Conservation (phyloP, 2,888 invertebrate species). For the Micropterix aruncella region DNA sequence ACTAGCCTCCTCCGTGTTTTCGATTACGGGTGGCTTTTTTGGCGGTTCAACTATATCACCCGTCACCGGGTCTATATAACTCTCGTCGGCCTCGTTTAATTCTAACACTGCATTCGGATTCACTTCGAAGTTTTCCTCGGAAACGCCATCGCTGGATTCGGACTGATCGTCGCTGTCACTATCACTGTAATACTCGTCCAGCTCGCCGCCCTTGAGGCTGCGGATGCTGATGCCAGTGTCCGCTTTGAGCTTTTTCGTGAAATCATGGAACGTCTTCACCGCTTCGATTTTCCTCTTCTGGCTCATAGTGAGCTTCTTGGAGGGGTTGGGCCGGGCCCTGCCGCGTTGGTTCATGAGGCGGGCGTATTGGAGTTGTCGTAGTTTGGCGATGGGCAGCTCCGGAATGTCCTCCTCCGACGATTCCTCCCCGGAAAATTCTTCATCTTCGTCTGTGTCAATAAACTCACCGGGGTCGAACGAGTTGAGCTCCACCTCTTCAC, state of each 20-base stretch:
- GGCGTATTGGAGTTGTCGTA: not conserved
- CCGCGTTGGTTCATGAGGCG: constrained; percentile 23
- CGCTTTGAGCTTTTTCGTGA: constrained; percentile 37
- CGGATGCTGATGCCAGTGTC: constrained; percentile 36
- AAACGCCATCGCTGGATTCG: constrained; percentile 37
- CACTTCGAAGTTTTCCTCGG: constrained; percentile 35
- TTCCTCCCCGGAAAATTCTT: constrained; percentile 25
- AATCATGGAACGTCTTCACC: constrained; percentile 34
- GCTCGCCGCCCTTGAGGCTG: constrained; percentile 33
- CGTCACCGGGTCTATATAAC: constrained; percentile 36
- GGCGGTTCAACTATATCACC: constrained; percentile 30
- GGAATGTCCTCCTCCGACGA: constrained; percentile 29
- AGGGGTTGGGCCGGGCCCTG: not conserved
- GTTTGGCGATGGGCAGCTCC: constrained; percentile 5
- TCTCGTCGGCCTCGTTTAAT: constrained; percentile 32
- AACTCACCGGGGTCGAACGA: constrained; percentile 8
- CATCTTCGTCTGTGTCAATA: constrained; percentile 26
- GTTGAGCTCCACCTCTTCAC: constrained; percentile 13
- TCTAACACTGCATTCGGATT: constrained; percentile 33
- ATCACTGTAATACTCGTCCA: constrained; percentile 24
- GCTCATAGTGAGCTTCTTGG: constrained; percentile 24
- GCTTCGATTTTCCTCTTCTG: constrained; percentile 38
- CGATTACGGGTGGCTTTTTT: constrained; percentile 8
- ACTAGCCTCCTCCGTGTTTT: not conserved
- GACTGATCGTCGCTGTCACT: constrained; percentile 25